A percentile compares a stretch with the other conserved stretches of the same genome.
These are phyloP conservation scores for Melanostigma gelatinosum DNA, from an alignment of 2,113 vertebrate genomes.

Conservation along the genomic window DNA sequence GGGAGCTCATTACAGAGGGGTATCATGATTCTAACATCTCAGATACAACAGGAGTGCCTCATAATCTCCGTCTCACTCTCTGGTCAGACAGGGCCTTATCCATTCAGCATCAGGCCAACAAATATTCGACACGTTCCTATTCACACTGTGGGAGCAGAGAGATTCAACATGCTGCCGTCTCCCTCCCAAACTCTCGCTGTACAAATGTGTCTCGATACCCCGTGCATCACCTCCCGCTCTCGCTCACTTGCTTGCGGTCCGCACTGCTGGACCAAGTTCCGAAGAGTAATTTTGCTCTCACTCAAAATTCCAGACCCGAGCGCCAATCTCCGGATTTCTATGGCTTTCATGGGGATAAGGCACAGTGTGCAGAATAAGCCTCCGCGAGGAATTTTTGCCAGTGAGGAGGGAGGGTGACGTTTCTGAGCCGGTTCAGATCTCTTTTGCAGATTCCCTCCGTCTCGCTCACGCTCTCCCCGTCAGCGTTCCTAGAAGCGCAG, in stretches of 20 bases:
- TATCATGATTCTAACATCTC: conserved; percentile 53
- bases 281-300: conserved; percentile 72
- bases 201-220: conserved; percentile 9
- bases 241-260: conserved; percentile 2
- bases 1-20: conserved; percentile 57
- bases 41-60: conserved; percentile 48
- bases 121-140: conserved; percentile 53
- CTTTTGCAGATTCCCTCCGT: conserved; percentile 61
- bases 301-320: conserved; percentile 76
- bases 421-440: conserved; percentile 61
- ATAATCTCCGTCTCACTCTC: conserved; percentile 50
- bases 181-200: conserved; percentile 2
- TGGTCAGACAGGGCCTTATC: conserved; percentile 70
- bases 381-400: conserved; percentile 64
- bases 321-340: conserved; percentile 70
- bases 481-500: conserved; percentile 45
- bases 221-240: neutral
- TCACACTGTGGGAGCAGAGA: conserved; percentile 47
- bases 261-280: conserved; percentile 57
- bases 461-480: conserved; percentile 50
- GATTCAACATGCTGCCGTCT: conserved; percentile 22
- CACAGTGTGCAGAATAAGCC: conserved; percentile 65
- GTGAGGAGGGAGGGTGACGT: conserved; percentile 44
- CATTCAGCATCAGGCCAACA: conserved; percentile 63
- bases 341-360: conserved; percentile 76